These are phyloP conservation scores for Lamproptera curius DNA, from an alignment of 2,888 invertebrate genomes.

Conservation along the genomic window DNA sequence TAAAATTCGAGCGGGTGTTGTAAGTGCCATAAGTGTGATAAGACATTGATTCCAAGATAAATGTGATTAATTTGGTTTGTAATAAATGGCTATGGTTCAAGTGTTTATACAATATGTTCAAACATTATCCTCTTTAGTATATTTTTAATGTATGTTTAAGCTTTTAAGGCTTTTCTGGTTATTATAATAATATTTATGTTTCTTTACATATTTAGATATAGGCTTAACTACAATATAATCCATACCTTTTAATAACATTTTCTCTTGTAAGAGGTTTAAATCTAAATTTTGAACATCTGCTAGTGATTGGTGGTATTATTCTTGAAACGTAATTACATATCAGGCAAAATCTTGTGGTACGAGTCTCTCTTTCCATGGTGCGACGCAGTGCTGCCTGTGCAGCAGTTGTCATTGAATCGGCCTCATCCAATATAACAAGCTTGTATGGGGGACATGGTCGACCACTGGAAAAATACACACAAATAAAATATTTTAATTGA, in stretches of 20 bases:
- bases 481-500: too few relatives aligned
- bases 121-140: too few relatives aligned
- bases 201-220: too few relatives aligned
- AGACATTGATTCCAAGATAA: too few relatives aligned
- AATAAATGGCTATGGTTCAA: too few relatives aligned
- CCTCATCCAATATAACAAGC: conserved; percentile 98
- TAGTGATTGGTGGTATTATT: conserved; percentile 98
- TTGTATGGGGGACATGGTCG: conserved; percentile 96
- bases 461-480: conserved; percentile 74
- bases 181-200: too few relatives aligned
- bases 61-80: too few relatives aligned
- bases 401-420: conserved; percentile 98
- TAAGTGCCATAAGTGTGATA: too few relatives aligned
- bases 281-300: conserved; percentile 98
- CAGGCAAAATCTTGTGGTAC: conserved; percentile 96
- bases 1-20: too few relatives aligned
- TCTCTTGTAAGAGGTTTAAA: conserved; percentile 92
- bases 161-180: too few relatives aligned
- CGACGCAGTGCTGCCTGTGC: conserved; percentile 97
- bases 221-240: neutral
- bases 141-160: too few relatives aligned
- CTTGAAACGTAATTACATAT: conserved; percentile 99
- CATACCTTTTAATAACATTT: conserved; percentile 79
- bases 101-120: too few relatives aligned
- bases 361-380: conserved; percentile 98